Base-by-base conservation (phyloP, 1,140 invertebrate genomes). In the Cataglyphis hispanica region DNA sequence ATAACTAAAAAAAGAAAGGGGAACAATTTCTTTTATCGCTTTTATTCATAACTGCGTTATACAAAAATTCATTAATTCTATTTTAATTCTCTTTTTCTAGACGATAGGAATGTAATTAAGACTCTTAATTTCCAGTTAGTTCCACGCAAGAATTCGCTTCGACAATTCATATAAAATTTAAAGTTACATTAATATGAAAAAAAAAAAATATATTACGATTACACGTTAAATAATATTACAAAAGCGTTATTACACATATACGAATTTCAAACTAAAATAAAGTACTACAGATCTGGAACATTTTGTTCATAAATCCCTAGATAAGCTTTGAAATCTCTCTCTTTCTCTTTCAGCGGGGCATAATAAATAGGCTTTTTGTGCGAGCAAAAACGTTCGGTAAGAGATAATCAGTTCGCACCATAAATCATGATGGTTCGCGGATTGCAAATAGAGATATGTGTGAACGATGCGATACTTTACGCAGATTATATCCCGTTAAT, bases 401-500 rank as follows among this genome's bases (percentile, higher is more conserved):
- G 11, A 63, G 66, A 46, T 74, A 58, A 40, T 67, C 58, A 46
- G 3, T 43, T 84, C 25, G 25, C 34, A 2, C 13, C 46, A 27
- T 83, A 83, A 83, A 83, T 83, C 78, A 60, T 27, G 53, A 72
- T 72, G 60, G 66, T 8, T 5, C 67, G n/a, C 66, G 10, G 53
- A 70, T 34, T 34, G 22, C 22, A 56, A 72, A 56, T 25, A 60
- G 43, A 83, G 40, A 74, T 46, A 60, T 27, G 50, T 7, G 22
- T 46, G 78, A 83, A 60, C 53, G 46, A 75, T 53, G 43, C 34
- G 50, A 56, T 85, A 77, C 77, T 88, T 60, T 80, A 56, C 43
- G 27, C 19, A 77, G 83, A 89, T 89, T 89, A 75, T 72, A 40
- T 19, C 19, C 22, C 34, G 11, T n/a, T 46, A 61, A 84, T 84